Evolutionary conservation across 2,888 invertebrate species (phyloP).

Genomic region (Sminthurides aquaticus): DNA sequence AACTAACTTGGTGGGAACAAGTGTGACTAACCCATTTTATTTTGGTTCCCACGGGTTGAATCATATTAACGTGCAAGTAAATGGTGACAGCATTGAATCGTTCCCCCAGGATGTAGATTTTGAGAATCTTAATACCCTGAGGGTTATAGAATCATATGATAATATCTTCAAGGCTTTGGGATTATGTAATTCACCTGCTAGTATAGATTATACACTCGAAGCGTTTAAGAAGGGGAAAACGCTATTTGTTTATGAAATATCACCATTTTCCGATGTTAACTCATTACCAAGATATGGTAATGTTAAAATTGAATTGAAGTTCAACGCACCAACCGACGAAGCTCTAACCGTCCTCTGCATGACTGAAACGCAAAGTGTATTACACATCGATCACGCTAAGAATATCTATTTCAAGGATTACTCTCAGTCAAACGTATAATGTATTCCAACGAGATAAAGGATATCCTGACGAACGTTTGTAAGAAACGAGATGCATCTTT

Average conservation of each 20-base stretch:
- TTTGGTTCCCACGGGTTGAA: conserved; percentile 2
- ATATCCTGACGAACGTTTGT: conserved; percentile 1
- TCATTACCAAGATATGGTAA: neutral
- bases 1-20: conserved; percentile 6
- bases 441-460: conserved; percentile 14
- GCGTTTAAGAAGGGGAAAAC: conserved; percentile 8
- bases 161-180: conserved; percentile 7
- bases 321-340: conserved; percentile 6
- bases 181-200: conserved; percentile 5
- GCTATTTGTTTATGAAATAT: conserved; percentile 14
- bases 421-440: conserved; percentile 8
- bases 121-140: neutral
- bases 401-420: neutral
- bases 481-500: conserved; percentile 5
- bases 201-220: conserved; percentile 3
- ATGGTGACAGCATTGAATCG: neutral
- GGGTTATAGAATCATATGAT: conserved; percentile 5
- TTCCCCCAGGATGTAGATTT: conserved; percentile 3
- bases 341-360: conserved; percentile 29
- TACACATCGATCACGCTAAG: conserved; percentile 25
- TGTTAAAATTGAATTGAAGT: conserved; percentile 17
- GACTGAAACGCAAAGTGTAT: conserved; percentile 22
- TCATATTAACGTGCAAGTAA: conserved; percentile 2
- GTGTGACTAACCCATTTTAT: conserved; percentile 10
- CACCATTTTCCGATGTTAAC: neutral